Evolutionary conservation across 1,140 invertebrate genomes (phyloP).

Genomic region (Melanaphis sacchari): DNA sequence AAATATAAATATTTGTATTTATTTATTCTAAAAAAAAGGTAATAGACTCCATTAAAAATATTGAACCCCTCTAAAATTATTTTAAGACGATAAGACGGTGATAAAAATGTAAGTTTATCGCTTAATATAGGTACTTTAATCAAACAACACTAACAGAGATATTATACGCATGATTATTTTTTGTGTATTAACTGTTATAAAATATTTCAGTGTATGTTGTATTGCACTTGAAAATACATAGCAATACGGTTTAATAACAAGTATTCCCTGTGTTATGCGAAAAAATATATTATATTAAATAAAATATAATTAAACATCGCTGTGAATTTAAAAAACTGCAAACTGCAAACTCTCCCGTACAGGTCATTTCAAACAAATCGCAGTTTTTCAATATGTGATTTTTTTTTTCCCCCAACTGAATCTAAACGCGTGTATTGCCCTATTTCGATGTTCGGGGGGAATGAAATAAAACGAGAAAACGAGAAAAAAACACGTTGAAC

Average conservation of each 20-base stretch:
- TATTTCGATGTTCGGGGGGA: background rate
- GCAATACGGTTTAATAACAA: background rate
- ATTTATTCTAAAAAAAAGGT: background rate
- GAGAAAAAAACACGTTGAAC: slow-evolving; percentile 24
- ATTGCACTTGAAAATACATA: background rate
- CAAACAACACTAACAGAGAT: no score
- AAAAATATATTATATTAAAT: background rate
- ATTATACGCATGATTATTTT: no score
- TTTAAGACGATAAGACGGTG: background rate
- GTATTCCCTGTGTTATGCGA: background rate
- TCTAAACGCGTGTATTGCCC: background rate
- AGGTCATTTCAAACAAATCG: background rate
- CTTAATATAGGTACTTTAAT: background rate
- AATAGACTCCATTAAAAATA: background rate
- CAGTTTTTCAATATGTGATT: background rate
- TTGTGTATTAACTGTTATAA: background rate
- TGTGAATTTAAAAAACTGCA: background rate
- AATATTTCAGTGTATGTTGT: background rate
- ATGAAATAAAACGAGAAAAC: slow-evolving; percentile 2
- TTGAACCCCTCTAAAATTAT: background rate
- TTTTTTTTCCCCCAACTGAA: background rate
- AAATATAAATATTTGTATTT: background rate
- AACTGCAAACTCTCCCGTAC: background rate
- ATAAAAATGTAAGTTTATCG: background rate
- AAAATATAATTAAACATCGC: background rate